These are phyloP conservation scores for Schizaphis graminum DNA, from an alignment of 2,888 invertebrate species.

Conservation along the genomic window DNA sequence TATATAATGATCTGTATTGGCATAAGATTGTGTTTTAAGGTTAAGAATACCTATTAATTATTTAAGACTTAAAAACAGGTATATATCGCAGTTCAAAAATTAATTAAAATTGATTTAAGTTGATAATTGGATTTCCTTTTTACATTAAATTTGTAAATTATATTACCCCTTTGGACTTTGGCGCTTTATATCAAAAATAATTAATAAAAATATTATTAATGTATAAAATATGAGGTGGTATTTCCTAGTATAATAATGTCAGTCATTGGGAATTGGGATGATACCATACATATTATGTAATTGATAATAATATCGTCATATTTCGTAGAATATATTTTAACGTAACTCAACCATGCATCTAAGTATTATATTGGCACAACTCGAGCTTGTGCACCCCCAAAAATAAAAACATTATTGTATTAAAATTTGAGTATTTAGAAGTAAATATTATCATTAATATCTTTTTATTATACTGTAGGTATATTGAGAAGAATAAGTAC, in stretches of 20 bases:
- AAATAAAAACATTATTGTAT: no score
- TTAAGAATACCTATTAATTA: neutral
- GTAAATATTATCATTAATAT: no score
- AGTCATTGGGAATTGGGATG: neutral
- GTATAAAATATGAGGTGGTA: neutral
- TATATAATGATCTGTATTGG: neutral
- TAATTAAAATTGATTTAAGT: neutral
- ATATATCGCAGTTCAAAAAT: neutral
- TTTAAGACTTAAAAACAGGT: neutral
- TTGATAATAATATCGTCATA: neutral
- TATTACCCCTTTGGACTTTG: no score
- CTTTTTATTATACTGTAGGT: no score
- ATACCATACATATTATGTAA: neutral
- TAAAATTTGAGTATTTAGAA: no score
- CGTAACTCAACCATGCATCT: neutral
- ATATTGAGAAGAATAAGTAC: no score
- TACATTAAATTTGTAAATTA: neutral
- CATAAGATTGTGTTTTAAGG: neutral
- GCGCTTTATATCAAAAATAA: neutral
- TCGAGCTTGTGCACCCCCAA: no score
- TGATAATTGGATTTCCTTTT: neutral
- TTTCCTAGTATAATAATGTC: neutral
- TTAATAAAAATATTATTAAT: neutral
- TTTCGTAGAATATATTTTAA: neutral
- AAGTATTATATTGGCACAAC: neutral